Base-by-base conservation (phyloP, 2,888 invertebrate species). In the Thecocarcelia acutangulata region DNA sequence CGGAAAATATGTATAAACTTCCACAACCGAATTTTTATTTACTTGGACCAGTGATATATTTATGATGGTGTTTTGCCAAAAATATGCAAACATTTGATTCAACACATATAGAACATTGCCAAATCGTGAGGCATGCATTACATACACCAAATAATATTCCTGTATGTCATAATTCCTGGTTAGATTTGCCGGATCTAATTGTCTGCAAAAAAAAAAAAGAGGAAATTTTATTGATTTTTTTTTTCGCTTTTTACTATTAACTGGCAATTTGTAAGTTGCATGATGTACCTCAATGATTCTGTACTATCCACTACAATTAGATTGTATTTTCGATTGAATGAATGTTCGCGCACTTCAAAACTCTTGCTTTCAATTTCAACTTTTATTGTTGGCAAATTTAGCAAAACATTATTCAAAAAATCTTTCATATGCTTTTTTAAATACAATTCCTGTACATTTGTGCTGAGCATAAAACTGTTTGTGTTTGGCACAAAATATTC, bases 41-140 rank as follows among this genome's bases (percentile, higher is more conserved):
- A 72, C 84, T 42, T 66, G 63, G 46, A 86, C 28, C 6, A 86
- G 8, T 13, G 83, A 81, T 13, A 86, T 82, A 75, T 86, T 85
- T 19, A 86, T 80, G 0, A 86, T 81, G 56, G 84, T 81, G 40
- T 85, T 75, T 40, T 70, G 44, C 84, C 84, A 86, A 58, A 84
- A 85, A 73, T 86, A 85, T 3, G 46, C 37, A 8, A 86, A 73
- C 8, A 85, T 80, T 44, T 75, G 54, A 24, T 37, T 68, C 0
- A 64, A 28, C 9, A 63, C 50, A 9, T 15, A 11, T 1, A 40
- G 21, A 3, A 69, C 56, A 21, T 76, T 15, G 3, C 63, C 11
- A 19, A 58, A 50, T 63, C 74, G 73, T 13, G 58, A 46, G 11
- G 58, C 63, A 59, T 77, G 69, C 59, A 84, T 68, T 24, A 84